Base-by-base conservation (phyloP, 2,113 vertebrate genomes). In the Empidonax alnorum region DNA sequence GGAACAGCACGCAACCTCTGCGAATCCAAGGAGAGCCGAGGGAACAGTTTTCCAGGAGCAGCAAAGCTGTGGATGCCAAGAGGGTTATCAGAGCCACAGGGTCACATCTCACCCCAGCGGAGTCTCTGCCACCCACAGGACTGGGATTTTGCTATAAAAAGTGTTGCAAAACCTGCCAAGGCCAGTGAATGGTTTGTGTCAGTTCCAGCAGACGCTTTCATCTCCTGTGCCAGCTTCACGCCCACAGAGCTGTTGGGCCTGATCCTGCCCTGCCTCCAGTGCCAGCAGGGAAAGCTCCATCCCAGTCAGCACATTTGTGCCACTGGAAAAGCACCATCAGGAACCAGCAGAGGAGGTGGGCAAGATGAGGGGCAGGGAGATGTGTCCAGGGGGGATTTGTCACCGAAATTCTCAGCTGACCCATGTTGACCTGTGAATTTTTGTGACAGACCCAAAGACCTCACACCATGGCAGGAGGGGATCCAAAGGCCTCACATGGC, bases 51-150 rank as follows among this genome's bases (percentile, higher is more conserved):
- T 68, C 41, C 46, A 47, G 72, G 39, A 33, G 21, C 18, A 49
- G 49, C 27, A 81, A 59, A 86, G 73, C 69, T 67, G 61, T 4
- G 4, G 55, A 55, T 77, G 42, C 56, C 47, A 49, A 42, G 3
- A 66, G 28, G 89, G 47, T 72, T 69, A 58, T 62, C 1, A 0
- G 35, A 56, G 50, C 10, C 0, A 3, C 35, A 8, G 46, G 68
- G 21, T 46, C 30, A 53, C 13, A 2, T 50, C 56, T n/a, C 24
- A 55, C 16, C 55, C 77, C 4, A 3, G 12, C 9, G 30, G 10
- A 77, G 46, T 53, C 72, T 53, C 52, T 0, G 0, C 2, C 3
- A 37, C 42, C 55, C 3, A 0, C 0, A 0, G 66, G 52, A 79
- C 20, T 12, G 2, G 24, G 21, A 12, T 68, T 95, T 79, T 20